These are phyloP conservation scores for Muscicapa striata DNA, from an alignment of 2,797 vertebrate genomes.

Conservation along the genomic window DNA sequence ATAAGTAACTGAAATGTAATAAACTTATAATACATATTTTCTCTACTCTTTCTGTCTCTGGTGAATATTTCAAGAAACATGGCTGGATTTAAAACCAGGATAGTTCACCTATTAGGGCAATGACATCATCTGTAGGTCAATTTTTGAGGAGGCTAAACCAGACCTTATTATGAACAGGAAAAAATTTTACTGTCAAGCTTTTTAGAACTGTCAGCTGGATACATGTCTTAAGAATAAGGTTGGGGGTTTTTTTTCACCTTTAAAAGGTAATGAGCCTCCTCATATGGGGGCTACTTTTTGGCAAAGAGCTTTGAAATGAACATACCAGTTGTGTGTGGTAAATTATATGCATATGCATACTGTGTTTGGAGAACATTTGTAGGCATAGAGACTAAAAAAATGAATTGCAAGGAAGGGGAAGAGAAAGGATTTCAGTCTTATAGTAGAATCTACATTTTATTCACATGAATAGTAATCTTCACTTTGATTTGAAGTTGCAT, in stretches of 20 bases:
- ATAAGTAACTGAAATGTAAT: background rate
- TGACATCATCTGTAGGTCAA: background rate
- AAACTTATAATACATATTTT: background rate
- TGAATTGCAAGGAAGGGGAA: background rate
- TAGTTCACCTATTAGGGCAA: background rate
- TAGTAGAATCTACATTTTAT: background rate
- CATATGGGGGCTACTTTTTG: background rate
- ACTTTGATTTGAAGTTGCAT: background rate
- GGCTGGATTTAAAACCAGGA: background rate
- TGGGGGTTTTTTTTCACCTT: background rate
- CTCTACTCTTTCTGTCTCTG: background rate
- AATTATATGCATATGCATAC: background rate
- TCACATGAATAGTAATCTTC: background rate
- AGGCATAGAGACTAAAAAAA: background rate
- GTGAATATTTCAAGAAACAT: background rate
- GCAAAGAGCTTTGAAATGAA: background rate
- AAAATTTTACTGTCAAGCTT: background rate
- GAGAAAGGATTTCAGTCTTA: background rate
- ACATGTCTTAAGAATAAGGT: background rate
- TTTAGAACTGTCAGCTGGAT: background rate
- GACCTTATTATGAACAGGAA: background rate
- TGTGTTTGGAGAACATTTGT: background rate
- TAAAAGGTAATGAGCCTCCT: background rate
- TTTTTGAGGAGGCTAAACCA: background rate
- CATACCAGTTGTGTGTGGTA: fast-evolving